Evolutionary conservation across 2,888 invertebrate genomes (phyloP).

Genomic region (Petrolisthes cinctipes): DNA sequence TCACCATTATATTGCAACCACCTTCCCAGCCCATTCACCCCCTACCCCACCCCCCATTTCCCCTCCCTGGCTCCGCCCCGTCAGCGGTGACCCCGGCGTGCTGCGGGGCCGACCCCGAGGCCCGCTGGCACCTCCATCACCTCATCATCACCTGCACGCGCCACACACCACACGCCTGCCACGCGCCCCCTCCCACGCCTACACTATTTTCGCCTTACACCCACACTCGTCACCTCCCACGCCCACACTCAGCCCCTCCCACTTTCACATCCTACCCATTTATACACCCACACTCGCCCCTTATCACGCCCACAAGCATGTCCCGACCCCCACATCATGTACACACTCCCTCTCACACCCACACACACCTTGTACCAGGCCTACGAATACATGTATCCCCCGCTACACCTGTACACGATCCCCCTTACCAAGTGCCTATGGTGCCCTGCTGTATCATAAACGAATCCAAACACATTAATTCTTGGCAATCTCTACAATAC

Average conservation of each 20-base stretch:
- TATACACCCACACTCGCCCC: not conserved
- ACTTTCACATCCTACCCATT: not conserved
- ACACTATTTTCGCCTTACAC: not conserved
- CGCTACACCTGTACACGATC: too few relatives aligned
- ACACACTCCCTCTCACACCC: not conserved
- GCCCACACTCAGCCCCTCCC: not conserved
- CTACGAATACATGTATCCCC: too few relatives aligned
- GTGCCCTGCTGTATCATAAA: too few relatives aligned
- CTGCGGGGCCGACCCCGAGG: slow-evolving; percentile 2
- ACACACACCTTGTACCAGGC: not conserved
- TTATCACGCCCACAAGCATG: not conserved
- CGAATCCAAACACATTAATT: too few relatives aligned
- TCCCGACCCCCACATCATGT: too few relatives aligned
- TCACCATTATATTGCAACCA: not conserved
- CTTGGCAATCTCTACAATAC: too few relatives aligned
- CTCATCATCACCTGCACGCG: not conserved
- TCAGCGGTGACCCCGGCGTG: slow-evolving; percentile 7
- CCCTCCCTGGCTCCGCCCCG: not conserved
- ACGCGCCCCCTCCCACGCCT: slow-evolving; percentile 28
- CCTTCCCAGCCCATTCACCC: not conserved
- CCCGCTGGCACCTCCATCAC: slow-evolving; percentile 35
- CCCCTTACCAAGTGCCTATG: too few relatives aligned
- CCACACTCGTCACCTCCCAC: too few relatives aligned
- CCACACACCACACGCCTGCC: slow-evolving; percentile 33
- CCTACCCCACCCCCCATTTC: slow-evolving; percentile 5